Evolutionary conservation across 1,140 invertebrate genomes (phyloP).

Genomic region (Drosophila parabipectinata): DNA sequence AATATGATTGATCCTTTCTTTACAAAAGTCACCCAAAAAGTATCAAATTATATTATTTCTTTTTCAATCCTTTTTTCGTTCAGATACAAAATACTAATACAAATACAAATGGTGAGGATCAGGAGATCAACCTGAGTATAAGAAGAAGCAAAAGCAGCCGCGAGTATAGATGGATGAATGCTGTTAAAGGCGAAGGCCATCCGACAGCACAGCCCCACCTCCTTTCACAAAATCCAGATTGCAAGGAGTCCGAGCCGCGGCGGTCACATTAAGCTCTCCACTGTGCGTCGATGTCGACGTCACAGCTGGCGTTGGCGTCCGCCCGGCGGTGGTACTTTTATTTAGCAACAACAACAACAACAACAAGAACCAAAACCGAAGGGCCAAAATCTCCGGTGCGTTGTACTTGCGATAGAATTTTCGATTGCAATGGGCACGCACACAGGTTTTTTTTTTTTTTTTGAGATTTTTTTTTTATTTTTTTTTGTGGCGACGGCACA

Average conservation of each 20-base stretch:
- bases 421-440: constrained; percentile 76
- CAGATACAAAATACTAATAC: constrained; percentile 25
- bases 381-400: constrained; percentile 73
- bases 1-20: no score
- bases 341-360: no score
- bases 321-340: constrained; percentile 54
- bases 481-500: no score
- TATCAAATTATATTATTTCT: background rate
- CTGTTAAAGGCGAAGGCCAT: constrained; percentile 79
- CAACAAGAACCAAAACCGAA: constrained; percentile 36
- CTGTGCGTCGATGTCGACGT: constrained; percentile 55
- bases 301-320: constrained; percentile 38
- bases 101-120: constrained; percentile 76
- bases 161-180: constrained; percentile 73
- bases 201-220: constrained; percentile 43
- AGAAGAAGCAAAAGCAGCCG: constrained; percentile 31
- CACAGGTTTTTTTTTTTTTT: constrained; percentile 29
- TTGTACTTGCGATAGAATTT: constrained; percentile 72
- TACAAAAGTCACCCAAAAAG: background rate
- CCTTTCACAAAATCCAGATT: constrained; percentile 67
- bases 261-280: constrained; percentile 75
- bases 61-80: background rate
- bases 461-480: no score
- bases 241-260: constrained; percentile 50
- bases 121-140: constrained; percentile 60